Evolutionary conservation across 2,113 vertebrate genomes (phyloP).

Genomic region (Ellobius talpinus): DNA sequence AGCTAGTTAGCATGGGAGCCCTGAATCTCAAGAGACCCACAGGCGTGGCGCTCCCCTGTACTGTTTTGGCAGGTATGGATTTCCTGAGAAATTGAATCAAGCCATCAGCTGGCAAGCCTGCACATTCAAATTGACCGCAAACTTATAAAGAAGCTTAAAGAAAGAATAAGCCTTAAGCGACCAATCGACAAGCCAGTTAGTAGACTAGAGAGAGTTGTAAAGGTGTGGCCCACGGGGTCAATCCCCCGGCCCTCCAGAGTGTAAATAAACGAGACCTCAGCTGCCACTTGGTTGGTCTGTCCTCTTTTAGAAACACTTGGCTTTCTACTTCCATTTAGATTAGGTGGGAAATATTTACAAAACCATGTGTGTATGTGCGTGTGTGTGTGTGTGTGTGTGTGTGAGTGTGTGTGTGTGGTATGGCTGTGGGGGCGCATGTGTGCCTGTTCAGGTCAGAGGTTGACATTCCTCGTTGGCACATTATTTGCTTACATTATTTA

Average conservation of each 20-base stretch:
- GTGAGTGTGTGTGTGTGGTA: neutral
- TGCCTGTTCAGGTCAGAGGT: neutral
- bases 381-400: neutral
- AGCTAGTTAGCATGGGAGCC: neutral
- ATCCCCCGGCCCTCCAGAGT: neutral
- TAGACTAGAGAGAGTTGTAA: neutral
- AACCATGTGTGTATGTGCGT: neutral
- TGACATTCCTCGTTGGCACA: neutral
- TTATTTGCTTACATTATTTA: neutral
- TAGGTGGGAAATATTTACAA: neutral
- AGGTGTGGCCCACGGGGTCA: neutral
- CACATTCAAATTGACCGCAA: neutral
- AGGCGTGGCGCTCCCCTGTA: neutral
- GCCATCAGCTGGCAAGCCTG: neutral
- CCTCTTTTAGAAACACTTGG: neutral
- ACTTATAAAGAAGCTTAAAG: neutral
- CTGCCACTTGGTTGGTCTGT: neutral
- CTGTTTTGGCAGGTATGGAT: neutral
- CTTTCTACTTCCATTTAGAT: neutral
- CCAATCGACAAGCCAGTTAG: neutral
- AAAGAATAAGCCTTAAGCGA: neutral
- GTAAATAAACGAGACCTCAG: neutral
- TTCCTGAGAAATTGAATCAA: neutral
- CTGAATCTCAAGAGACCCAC: neutral
- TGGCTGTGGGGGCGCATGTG: neutral